A percentile compares a stretch with the other conserved stretches of the same genome.
Conservation (phyloP, 2,113 vertebrate species). For the Cebidichthys violaceus region DNA sequence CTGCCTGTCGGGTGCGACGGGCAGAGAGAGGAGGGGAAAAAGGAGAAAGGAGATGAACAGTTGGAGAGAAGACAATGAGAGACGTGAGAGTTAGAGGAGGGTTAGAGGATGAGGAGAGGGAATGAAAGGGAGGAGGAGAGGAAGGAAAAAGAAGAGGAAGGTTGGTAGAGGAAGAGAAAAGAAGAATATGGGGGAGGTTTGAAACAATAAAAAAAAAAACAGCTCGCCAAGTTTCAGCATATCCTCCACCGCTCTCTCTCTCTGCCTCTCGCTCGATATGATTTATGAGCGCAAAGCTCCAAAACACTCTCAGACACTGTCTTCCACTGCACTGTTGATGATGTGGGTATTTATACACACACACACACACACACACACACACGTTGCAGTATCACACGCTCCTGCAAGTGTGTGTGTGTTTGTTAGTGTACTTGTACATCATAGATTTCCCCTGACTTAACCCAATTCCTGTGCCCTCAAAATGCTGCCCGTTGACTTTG, state of each 20-base stretch:
- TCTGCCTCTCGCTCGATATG: constrained; percentile 47
- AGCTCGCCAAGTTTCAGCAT: constrained; percentile 33
- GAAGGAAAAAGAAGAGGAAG: background rate
- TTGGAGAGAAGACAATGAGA: constrained; percentile 58
- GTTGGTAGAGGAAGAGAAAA: background rate
- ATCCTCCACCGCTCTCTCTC: constrained; percentile 24
- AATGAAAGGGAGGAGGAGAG: constrained; percentile 10
- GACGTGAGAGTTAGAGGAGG: constrained; percentile 44
- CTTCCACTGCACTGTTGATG: constrained; percentile 59
- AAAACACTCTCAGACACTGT: constrained; percentile 59
- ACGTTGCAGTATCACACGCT: constrained; percentile 20
- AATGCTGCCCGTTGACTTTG: constrained; percentile 56
- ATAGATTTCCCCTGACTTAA: constrained; percentile 51
- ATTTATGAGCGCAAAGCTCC: constrained; percentile 72
- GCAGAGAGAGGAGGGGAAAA: constrained; percentile 1
- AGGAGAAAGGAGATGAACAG: constrained; percentile 33
- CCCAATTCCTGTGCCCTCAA: constrained; percentile 59
- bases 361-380: background rate
- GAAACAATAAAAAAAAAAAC: constrained; percentile 44
- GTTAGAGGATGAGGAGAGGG: constrained; percentile 50
- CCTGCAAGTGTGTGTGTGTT: constrained; percentile 16
- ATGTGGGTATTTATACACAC: constrained; percentile 70
- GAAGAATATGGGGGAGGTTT: constrained; percentile 26
- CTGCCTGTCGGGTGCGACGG: constrained; percentile 50
- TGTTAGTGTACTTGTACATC: constrained; percentile 30